Percentiles rank a stretch among this genome's conserved stretches.
These are phyloP conservation scores for Trididemnum nubilum DNA, from an alignment of 23 tunicate genomes.

Conservation along the genomic window DNA sequence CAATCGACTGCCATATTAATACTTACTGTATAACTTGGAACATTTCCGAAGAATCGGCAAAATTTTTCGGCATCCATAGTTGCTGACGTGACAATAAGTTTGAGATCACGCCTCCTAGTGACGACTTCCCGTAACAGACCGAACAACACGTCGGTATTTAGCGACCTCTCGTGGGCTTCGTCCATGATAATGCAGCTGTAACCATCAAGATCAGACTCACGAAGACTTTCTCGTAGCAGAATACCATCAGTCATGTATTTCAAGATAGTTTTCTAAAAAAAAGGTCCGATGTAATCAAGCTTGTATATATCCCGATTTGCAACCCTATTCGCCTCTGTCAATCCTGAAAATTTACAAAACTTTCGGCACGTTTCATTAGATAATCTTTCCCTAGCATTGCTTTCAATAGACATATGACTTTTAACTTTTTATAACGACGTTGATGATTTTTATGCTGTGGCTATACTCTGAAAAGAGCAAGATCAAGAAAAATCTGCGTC, in stretches of 20 bases:
- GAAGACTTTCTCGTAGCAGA: slow-evolving; percentile 86
- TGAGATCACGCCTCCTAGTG: slow-evolving; percentile 80
- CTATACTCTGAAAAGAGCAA: too few relatives aligned
- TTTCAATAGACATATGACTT: too few relatives aligned
- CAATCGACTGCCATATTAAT: too few relatives aligned
- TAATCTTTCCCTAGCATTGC: too few relatives aligned
- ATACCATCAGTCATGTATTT: slow-evolving; percentile 99
- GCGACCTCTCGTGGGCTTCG: slow-evolving; percentile 99
- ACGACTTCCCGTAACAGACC: slow-evolving; percentile 96
- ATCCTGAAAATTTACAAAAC: too few relatives aligned
- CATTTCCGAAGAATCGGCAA: slow-evolving; percentile 93
- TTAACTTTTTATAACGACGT: too few relatives aligned
- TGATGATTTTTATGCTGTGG: too few relatives aligned
- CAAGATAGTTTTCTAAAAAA: slow-evolving; percentile 78
- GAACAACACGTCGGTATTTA: slow-evolving; percentile 96
- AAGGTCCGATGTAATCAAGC: not conserved
- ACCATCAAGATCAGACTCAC: slow-evolving; percentile 91
- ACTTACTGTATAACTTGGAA: slow-evolving; percentile 88
- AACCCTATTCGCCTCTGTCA: too few relatives aligned
- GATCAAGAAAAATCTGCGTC: too few relatives aligned
- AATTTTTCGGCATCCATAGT: slow-evolving; percentile 99
- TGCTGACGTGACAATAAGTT: slow-evolving; percentile 98
- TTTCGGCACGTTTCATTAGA: too few relatives aligned
- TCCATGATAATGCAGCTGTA: slow-evolving; percentile 98
- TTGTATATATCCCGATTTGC: too few relatives aligned